Base-by-base conservation (phyloP, 2,797 vertebrate species). In the Labroides dimidiatus region DNA sequence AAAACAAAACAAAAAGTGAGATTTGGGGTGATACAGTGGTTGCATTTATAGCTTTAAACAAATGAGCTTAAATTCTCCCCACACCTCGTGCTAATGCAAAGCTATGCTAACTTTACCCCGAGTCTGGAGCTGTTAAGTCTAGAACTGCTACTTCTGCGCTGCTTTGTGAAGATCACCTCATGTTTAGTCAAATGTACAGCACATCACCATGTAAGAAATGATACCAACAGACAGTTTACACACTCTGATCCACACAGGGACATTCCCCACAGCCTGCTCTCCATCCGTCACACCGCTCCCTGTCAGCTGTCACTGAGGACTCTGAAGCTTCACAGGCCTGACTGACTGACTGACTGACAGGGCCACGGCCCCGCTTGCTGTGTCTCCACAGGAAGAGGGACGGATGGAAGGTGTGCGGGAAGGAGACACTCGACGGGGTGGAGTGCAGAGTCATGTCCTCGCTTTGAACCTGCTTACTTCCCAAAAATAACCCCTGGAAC, bases 401-500 rank as follows among this genome's bases (percentile, higher is more conserved):
- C 37, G 50, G 30, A 54, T 33, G 10, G 57, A 69, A 39, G 56
- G 23, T 1, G 49, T 66, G 47, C 30, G 60, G 78, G 53, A 77
- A 72, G 59, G 50, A 73, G 76, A 79, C 15, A 54, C 52, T 24
- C 3, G 55, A 59, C 47, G 11, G 60, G 71, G 50, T 74, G 75
- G 69, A 62, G 76, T 16, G 65, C 57, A 39, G 58, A 52, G 63
- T 52, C 42, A 21, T 55, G 73, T 56, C 73, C 77, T 79, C 33
- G 20, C 61, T 64, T 78, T 85, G 67, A 85, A 81, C 68, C 51
- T 60, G 42, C 55, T 42, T 62, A 53, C 59, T 66, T 64, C 58
- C 67, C 30, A 49, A 72, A 86, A 87, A 84, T 76, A 80, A 78
- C 62, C 33, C 54, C 27, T 49, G 70, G 58, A 79, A 82, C 78